Evolutionary conservation across 2,797 vertebrate genomes (phyloP).

Genomic region (Galago senegalensis): DNA sequence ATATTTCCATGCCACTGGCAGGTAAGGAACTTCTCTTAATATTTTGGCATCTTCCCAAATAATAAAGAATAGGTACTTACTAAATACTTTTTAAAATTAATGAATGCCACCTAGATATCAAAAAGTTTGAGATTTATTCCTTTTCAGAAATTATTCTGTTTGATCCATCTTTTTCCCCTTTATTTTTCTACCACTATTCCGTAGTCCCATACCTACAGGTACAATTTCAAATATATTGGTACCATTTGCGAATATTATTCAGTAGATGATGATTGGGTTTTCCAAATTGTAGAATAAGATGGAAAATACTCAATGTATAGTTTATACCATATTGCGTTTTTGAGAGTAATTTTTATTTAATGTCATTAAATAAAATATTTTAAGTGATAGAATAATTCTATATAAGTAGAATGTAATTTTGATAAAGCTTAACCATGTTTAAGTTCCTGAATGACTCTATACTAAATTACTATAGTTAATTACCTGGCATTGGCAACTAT

Average conservation of each 20-base stretch:
- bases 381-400: conserved; percentile 39
- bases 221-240: not conserved
- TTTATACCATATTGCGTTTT: conserved; percentile 24
- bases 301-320: conserved; percentile 17
- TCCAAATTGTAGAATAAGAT: conserved; percentile 38
- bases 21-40: not conserved
- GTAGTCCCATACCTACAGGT: not conserved
- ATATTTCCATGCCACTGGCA: not conserved
- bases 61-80: not conserved
- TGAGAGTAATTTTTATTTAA: conserved; percentile 12
- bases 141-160: conserved; percentile 45
- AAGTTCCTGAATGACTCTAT: conserved; percentile 9
- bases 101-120: not conserved
- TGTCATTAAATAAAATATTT: conserved; percentile 42
- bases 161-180: not conserved
- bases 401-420: conserved; percentile 14
- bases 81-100: conserved; percentile 46
- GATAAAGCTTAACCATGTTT: conserved; percentile 28
- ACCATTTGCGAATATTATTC: not conserved
- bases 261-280: not conserved
- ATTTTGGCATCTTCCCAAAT: conserved; percentile 25
- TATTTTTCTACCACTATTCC: not conserved
- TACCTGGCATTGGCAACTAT: not conserved
- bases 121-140: not conserved
- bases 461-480: not conserved